Base-by-base conservation (phyloP, 2,797 vertebrate genomes). In the Parambassis ranga region DNA sequence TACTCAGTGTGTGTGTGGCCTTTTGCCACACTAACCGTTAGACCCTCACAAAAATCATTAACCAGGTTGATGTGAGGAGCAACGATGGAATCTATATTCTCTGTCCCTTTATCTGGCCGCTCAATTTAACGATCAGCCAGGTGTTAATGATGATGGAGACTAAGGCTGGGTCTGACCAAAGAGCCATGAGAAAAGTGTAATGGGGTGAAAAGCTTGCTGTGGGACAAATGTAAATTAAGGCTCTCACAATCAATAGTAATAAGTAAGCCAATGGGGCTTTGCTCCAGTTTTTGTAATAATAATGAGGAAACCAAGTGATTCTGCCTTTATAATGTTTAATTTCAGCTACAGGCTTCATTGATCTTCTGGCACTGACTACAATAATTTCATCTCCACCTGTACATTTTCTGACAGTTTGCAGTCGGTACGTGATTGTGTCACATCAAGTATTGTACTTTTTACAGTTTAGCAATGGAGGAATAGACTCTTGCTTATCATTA, bases 131-230 rank as follows among this genome's bases (percentile, higher is more conserved):
- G 83, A 86, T 58, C 41, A 60, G 75, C 75, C 81, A 88, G 86
- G 85, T 87, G 81, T 87, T 92, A 90, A 89, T 90, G 88, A 89
- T 91, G 89, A 91, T 87, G 75, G 84, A 89, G 75, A 77, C 84
- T 24, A 56, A 48, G 65, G 66, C 68, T 35, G 50, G 49, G 47
- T 75, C 62, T 70, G 78, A 77, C 80, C 81, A 79, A 74, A 79
- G 63, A 73, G 69, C 77, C 68, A 67, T 66, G 73, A 75, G 47
- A 68, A 22, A 51, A 57, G 79, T 37, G 71, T 91, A 91, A 91
- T 91, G 89, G 83, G 80, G 73, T 87, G 88, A 89, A 83, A 84
- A 89, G 83, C 85, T 85, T 83, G 77, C 88, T 89, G 84, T 87
- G 74, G 89, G 79, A 90, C 79, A 83, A 85, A 87, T 83, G 88